Percentiles rank a stretch among this genome's conserved stretches.
Conservation (phyloP, 2,888 invertebrate species). For the Trissonchulus latispiculum region DNA sequence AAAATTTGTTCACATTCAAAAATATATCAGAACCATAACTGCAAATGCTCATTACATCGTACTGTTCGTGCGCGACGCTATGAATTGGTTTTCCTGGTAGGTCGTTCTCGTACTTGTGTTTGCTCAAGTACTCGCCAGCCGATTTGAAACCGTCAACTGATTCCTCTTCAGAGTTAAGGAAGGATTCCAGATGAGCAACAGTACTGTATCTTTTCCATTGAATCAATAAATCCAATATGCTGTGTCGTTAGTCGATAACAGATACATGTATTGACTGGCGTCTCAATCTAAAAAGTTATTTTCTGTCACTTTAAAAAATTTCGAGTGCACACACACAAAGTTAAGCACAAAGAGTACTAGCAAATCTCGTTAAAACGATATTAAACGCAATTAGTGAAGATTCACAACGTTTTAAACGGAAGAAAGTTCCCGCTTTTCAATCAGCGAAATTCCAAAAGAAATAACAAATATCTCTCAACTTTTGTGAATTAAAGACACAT, state of each 20-base stretch:
- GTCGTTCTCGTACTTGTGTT: slow-evolving; percentile 8
- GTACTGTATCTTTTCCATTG: too few relatives aligned
- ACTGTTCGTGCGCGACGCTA: neutral
- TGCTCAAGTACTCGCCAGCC: slow-evolving; percentile 5
- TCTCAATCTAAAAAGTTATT: neutral
- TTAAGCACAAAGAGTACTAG: neutral
- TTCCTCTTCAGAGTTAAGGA: neutral
- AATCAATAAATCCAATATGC: too few relatives aligned
- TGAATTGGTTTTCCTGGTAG: slow-evolving; percentile 5
- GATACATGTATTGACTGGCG: too few relatives aligned
- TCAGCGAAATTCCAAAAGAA: too few relatives aligned
- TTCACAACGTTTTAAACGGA: neutral
- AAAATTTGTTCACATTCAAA: slow-evolving; percentile 12
- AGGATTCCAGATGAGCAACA: slow-evolving; percentile 9
- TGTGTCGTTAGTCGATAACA: too few relatives aligned
- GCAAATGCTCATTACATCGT: slow-evolving; percentile 18
- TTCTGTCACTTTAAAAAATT: neutral
- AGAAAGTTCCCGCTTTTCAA: too few relatives aligned
- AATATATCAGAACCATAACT: slow-evolving; percentile 5
- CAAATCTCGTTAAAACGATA: neutral
- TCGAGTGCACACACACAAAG: neutral
- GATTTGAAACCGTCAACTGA: slow-evolving; percentile 15
- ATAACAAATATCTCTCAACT: too few relatives aligned
- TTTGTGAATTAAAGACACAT: too few relatives aligned
- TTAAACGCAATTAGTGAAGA: neutral